Evolutionary conservation across 2,888 invertebrate species (phyloP).

Genomic region (Schizaphis graminum): DNA sequence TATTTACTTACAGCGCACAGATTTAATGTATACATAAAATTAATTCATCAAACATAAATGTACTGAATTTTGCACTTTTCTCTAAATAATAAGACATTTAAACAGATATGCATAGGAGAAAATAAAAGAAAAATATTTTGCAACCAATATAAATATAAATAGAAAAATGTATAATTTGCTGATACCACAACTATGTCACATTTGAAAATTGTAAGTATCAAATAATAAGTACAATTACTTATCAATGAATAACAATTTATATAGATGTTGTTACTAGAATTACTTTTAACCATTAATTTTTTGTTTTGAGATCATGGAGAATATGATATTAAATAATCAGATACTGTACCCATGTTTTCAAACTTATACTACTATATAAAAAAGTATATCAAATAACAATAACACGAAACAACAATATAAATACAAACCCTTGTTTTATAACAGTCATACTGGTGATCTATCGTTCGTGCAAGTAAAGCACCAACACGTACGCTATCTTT

Average conservation of each 20-base stretch:
- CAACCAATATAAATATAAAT: neutral
- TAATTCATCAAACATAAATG: neutral
- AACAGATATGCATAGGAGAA: neutral
- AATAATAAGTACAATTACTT: neutral
- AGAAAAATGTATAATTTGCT: neutral
- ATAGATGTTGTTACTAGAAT: neutral
- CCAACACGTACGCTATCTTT: constrained; percentile 74
- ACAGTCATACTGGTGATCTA: constrained; percentile 67
- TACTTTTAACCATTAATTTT: neutral
- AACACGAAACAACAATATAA: constrained; percentile 60
- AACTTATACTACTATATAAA: constrained; percentile 42
- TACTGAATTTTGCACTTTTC: neutral
- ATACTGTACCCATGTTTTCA: constrained; percentile 54
- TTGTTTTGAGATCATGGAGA: constrained; percentile 20
- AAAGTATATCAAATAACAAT: constrained; percentile 47
- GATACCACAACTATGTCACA: neutral
- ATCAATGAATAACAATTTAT: neutral
- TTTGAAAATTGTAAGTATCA: neutral
- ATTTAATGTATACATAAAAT: neutral
- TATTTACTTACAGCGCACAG: neutral
- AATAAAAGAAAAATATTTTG: neutral
- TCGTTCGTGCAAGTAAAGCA: constrained; percentile 73
- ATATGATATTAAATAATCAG: neutral
- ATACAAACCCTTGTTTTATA: constrained; percentile 41
- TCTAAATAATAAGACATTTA: neutral